Base-by-base conservation (phyloP, 2,113 vertebrate species). In the Peromyscus californicus region DNA sequence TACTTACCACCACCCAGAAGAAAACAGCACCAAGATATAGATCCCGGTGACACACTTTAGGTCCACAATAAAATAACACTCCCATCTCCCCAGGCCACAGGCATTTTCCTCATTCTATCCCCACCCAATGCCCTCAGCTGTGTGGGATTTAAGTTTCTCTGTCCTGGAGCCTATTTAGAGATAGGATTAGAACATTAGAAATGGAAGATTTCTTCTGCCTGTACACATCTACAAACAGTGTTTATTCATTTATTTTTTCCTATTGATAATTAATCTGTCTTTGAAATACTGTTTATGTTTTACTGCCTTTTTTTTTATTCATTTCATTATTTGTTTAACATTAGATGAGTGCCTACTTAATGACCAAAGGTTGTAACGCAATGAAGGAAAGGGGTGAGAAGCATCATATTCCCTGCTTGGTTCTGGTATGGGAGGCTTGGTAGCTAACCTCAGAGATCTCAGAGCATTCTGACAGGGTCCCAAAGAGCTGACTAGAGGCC, bases 371-470 rank as follows among this genome's bases (percentile, higher is more conserved):
- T 87, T 26, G 16, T 42, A 39, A 12, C 24, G 7, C 12, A 7
- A 65, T 15, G 19, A 5, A 19, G 26, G 15, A 39, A 8, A 22
- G 6, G 51, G 15, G 33, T 12, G 4, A 48, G n/a, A 57, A 80
- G 8, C 10, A 10, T 9, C 10, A 0, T 57, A 13, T 21, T 26
- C 11, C 8, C 10, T 67, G 3, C 26, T 89, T 1, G 4, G 10
- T 69, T 89, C 72, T 70, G 65, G 21, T 3, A 59, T 39, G 31
- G 2, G n/a, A 36, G 48, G 1, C n/a, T 22, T 24, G 51, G 61
- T 24, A 82, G n/a, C n/a, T 91, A n/a, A 63, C 6, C 8, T 24
- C 0, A 0, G 0, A 9, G 45, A 29, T 22, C 1, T 51, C 5
- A 11, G 12, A 63, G 17, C 8, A 26, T 87, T 72, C 36, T 63